A percentile compares a stretch with the other conserved stretches of the same genome.
These are phyloP conservation scores for Pseudochaenichthys georgianus DNA, from an alignment of 2,797 vertebrate genomes.

Conservation along the genomic window DNA sequence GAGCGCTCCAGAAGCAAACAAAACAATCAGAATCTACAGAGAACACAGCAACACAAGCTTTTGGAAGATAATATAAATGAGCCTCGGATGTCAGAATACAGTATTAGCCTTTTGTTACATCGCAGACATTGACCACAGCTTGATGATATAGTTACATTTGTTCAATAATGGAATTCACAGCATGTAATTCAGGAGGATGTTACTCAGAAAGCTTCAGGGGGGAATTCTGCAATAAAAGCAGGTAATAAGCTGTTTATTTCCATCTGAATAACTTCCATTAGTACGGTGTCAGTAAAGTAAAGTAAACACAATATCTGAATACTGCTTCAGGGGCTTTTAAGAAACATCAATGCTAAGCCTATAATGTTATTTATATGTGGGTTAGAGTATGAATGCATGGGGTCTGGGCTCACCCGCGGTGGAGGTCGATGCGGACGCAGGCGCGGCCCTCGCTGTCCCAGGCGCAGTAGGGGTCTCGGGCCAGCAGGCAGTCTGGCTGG, in stretches of 20 bases:
- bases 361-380: neutral
- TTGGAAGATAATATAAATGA: neutral
- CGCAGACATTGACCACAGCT: neutral
- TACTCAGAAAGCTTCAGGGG: slow-evolving; percentile 12
- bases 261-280: slow-evolving; percentile 5
- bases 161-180: slow-evolving; percentile 7
- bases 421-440: slow-evolving; percentile 87
- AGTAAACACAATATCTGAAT: slow-evolving; percentile 1
- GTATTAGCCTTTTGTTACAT: neutral
- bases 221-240: neutral
- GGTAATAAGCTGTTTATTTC: neutral
- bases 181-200: slow-evolving; percentile 7
- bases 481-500: slow-evolving; percentile 87
- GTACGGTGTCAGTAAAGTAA: neutral
- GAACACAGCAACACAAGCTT: neutral
- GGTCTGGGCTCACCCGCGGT: slow-evolving; percentile 79
- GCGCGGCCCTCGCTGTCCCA: slow-evolving; percentile 88
- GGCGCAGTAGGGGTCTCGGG: slow-evolving; percentile 88
- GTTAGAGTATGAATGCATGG: neutral
- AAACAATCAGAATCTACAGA: neutral
- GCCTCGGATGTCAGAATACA: neutral
- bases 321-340: neutral
- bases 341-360: neutral
- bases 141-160: slow-evolving; percentile 1
- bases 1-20: neutral